Conservation (phyloP, 2,797 vertebrate genomes). For the Pyrocephalus nanus region DNA sequence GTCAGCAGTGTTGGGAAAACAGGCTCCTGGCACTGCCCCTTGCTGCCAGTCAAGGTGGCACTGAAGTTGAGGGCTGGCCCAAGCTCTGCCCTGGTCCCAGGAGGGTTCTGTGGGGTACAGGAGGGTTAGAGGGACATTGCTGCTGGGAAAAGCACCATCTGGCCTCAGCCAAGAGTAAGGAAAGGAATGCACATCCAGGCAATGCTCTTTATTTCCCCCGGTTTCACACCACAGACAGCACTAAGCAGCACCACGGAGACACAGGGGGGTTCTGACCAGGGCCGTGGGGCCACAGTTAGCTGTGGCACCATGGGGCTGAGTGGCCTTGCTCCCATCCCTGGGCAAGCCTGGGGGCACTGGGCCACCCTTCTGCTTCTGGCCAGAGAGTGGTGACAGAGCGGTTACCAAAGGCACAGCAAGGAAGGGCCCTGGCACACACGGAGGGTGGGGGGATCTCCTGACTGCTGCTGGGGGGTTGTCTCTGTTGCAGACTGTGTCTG, state of each 20-base stretch:
- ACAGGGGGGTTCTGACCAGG: neutral
- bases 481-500: neutral
- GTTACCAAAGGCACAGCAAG: neutral
- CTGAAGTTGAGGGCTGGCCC: neutral
- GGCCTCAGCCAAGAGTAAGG: neutral
- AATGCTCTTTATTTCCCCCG: constrained; percentile 64
- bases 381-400: neutral
- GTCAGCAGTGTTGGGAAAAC: neutral
- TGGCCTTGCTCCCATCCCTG: neutral
- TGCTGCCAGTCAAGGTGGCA: neutral
- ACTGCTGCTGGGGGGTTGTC: neutral
- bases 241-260: constrained; percentile 40
- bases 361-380: neutral
- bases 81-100: neutral
- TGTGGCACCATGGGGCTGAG: neutral
- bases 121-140: neutral
- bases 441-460: neutral
- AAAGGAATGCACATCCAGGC: neutral
- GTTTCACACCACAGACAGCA: constrained; percentile 52
- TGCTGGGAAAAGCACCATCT: neutral
- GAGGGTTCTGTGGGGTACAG: fast-evolving
- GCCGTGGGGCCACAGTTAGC: neutral
- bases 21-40: neutral
- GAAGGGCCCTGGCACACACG: neutral
- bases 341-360: neutral